Evolutionary conservation across 2,797 vertebrate genomes (phyloP).

Genomic region (Microctenopoma lineatum): DNA sequence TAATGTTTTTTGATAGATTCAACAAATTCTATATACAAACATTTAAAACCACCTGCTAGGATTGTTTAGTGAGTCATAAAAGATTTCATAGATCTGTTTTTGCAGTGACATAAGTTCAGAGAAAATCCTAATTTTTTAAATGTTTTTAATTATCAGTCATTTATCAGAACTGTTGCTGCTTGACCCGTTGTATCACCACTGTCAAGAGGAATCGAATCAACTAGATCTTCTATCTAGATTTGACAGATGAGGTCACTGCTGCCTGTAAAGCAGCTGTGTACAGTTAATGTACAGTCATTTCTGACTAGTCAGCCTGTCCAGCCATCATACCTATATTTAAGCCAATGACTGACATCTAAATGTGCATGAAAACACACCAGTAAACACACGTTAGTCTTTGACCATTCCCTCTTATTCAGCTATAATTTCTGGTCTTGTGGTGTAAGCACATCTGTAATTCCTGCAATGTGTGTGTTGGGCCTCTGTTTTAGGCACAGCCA

Average conservation of each 20-base stretch:
- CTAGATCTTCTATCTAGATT: slow-evolving; percentile 32
- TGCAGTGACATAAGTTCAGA: too few species aligned
- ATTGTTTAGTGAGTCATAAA: too few species aligned
- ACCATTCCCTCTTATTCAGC: slow-evolving; percentile 50
- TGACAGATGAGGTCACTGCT: slow-evolving; percentile 72
- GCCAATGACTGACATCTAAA: slow-evolving; percentile 43
- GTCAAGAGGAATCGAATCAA: too few species aligned
- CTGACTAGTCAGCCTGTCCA: slow-evolving; percentile 66
- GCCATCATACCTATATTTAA: slow-evolving; percentile 46
- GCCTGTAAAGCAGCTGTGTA: slow-evolving; percentile 61
- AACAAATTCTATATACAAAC: too few species aligned
- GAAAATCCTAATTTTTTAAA: too few species aligned
- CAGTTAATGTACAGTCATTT: slow-evolving; percentile 66
- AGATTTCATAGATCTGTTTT: too few species aligned
- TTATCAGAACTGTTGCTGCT: too few species aligned
- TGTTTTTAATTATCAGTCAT: too few species aligned
- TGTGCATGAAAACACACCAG: slow-evolving; percentile 30
- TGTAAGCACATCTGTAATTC: not conserved
- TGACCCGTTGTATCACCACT: too few species aligned
- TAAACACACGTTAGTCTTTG: slow-evolving; percentile 55
- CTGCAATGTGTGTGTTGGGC: slow-evolving; percentile 13
- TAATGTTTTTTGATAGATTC: too few species aligned
- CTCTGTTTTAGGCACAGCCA: slow-evolving; percentile 20
- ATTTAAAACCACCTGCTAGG: too few species aligned
- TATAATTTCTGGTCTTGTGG: slow-evolving; percentile 35